Evolutionary conservation across 2,797 vertebrate species (phyloP), one percentile per base, ranked within the genome.

Genomic region (Enteromius fasciolatus): DNA sequence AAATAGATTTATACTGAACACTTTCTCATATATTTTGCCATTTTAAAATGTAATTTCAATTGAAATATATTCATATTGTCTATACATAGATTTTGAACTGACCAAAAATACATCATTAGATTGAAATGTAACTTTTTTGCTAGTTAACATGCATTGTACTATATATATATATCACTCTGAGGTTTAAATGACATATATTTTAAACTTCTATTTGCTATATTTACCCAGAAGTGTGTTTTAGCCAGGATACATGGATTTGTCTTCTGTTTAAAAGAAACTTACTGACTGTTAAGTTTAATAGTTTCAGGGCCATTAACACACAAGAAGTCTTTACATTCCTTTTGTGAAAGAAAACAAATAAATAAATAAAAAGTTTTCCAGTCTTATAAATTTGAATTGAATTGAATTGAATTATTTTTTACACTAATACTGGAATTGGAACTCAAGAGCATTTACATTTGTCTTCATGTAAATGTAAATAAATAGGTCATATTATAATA

Each of bases 251-350:
- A 25, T 63, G 61, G 23, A 25, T 70, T 69, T 70, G 70, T 70
- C 59, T 64, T 82, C 68, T 70, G 39, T 72, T 72, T 80, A 39
- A 80, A 84, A 72, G 36, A 82, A 81, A 84, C 81, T 48, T 28
- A n/a, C 2, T 31, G 10, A 52, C 48, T 72, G 68, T 52, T 54
- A 17, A 59, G 33, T 75, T 54, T 76, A 23, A 44, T 17, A 41
- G 31, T 39, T 54, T 39, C 8, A 73, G 25, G 25, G 44, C 46
- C 12, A 3, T 50, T 20, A 15, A 28, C 7, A 25, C n/a, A 48
- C 23, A 31, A 25, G 44, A 72, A 50, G n/a, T 17, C 33, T 7
- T 28, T 50, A 4, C 3, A 25, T 44, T 76, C 12, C 28, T 77
- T 81, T 78, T 44, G 23, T 23, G 9, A 8, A 36, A 36, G 31